Evolutionary conservation across 2,797 vertebrate species (phyloP).

Genomic region (Enteromius thamalakanensis): DNA sequence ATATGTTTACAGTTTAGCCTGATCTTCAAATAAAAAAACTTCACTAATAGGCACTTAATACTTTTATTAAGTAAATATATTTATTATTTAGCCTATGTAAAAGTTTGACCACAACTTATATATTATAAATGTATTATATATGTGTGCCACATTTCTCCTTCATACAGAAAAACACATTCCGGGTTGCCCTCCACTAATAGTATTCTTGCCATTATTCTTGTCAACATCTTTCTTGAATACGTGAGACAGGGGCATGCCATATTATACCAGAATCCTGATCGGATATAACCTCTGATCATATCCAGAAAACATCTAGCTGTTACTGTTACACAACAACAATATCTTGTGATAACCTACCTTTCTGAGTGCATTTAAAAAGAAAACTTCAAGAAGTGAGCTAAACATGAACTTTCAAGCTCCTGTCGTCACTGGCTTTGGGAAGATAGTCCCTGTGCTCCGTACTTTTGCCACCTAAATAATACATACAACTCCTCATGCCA

Average conservation of each 20-base stretch:
- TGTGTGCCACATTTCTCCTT: not conserved
- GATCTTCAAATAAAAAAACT: not conserved
- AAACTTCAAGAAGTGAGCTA: conserved; percentile 57
- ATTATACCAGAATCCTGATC: not conserved
- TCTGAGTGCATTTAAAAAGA: conserved; percentile 25
- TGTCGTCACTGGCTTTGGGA: conserved; percentile 46
- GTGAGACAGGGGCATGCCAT: too few species aligned
- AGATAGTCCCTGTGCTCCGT: conserved; percentile 66
- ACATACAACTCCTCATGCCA: conserved; percentile 66
- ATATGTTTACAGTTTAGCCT: not conserved
- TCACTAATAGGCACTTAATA: not conserved
- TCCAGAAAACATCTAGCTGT: not conserved
- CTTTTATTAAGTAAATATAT: too few species aligned
- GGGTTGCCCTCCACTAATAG: not conserved
- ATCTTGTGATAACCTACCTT: not conserved
- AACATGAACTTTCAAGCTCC: conserved; percentile 63
- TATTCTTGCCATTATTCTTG: not conserved
- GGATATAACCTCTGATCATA: not conserved
- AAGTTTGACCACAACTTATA: too few species aligned
- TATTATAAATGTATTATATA: too few species aligned
- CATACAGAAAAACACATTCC: not conserved
- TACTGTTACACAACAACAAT: conserved; percentile 24
- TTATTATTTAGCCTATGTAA: too few species aligned
- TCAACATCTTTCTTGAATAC: not conserved
- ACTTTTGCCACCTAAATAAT: conserved; percentile 76